Base-by-base conservation (phyloP, 2,113 vertebrate species). In the Hypanus sabinus region DNA sequence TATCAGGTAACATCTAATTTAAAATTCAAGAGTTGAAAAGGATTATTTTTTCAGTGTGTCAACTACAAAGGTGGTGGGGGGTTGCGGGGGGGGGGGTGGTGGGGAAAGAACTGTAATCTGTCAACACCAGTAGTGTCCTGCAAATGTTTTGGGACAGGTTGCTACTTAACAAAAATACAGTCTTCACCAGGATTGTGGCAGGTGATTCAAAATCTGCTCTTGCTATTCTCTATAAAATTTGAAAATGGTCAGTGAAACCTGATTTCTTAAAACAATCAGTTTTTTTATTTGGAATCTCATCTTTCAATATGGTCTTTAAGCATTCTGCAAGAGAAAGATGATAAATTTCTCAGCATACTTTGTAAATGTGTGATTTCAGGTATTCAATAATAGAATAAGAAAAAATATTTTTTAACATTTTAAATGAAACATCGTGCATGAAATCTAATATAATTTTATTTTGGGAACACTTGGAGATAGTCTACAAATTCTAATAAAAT, bases 201-300 rank as follows among this genome's bases (percentile, higher is more conserved):
- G 27, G 46, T 73, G 16, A 65, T 18, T 90, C 14, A 30, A 88
- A 88, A 62, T 33, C 2, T 68, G 20, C 33, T 36, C 62, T 33
- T 36, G 14, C 12, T 18, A 20, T 36, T 33, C 65, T 70, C 70
- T 91, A 33, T 33, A 68, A 24, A 91, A 16, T 70, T 22, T 91
- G 57, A 70, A 91, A 91, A 70, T 91, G 16, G 65, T 70, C 88
- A 91, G 88, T 36, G 33, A 91, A 68, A 91, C 62, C 88, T 70
- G 88, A 68, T 10, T 36, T 18, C 68, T 33, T 20, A 55, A 83
- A 83, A 30, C 73, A 83, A 60, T 60, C 46, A 87, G 12, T 90
- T 33, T 4, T 5, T 10, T 62, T 90, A 8, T 36, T 36, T 91
- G 62, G 18, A 91, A n/a, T 70, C 38, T 91, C 22, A 6, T 65